A percentile compares a stretch with the other conserved stretches of the same genome.
These are phyloP conservation scores for Megaleporinus macrocephalus DNA, from an alignment of 2,113 vertebrate species.

Conservation along the genomic window DNA sequence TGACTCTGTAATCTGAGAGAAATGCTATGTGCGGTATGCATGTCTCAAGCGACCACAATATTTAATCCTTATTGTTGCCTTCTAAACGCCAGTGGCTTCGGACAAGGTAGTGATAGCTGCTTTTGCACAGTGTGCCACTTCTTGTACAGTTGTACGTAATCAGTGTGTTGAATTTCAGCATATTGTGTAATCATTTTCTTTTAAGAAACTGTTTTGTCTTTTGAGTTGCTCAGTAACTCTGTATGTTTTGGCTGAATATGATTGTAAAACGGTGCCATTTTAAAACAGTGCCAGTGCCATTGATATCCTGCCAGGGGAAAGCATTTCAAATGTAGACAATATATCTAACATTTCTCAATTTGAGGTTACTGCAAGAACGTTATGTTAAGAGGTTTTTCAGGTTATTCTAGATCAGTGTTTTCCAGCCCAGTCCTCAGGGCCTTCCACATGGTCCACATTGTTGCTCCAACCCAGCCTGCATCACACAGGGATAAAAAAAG, in stretches of 20 bases:
- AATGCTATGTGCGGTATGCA: slow-evolving; percentile 40
- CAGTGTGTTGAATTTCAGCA: not conserved
- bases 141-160: not conserved
- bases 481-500: no score
- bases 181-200: not conserved
- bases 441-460: no score
- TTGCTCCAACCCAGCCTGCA: no score
- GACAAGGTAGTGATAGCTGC: not conserved
- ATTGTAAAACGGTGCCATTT: not conserved
- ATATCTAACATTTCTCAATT: not conserved
- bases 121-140: slow-evolving; percentile 1
- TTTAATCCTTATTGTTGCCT: slow-evolving; percentile 40
- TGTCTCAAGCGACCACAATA: not conserved
- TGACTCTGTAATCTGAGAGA: slow-evolving; percentile 63
- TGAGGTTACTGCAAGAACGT: not conserved
- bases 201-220: not conserved
- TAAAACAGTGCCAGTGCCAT: no score
- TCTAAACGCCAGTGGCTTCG: not conserved
- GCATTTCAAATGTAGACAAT: not conserved
- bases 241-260: not conserved
- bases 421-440: no score
- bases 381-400: no score
- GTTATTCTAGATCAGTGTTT: no score
- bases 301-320: not conserved
- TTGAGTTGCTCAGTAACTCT: not conserved